Evolutionary conservation across 2,888 invertebrate genomes (phyloP).

Genomic region (Mythimna pallens): DNA sequence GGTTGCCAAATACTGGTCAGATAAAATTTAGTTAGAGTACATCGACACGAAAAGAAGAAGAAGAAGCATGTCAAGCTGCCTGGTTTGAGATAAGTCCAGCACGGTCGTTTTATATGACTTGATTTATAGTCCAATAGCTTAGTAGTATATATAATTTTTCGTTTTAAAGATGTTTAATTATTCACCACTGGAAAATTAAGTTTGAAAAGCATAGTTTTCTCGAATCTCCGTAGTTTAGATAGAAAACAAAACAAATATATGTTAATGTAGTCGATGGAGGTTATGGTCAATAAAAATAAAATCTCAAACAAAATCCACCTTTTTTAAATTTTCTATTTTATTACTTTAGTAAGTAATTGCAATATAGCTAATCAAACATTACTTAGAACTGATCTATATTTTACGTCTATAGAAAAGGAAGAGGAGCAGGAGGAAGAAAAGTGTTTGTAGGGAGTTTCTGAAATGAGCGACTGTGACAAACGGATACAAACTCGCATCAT

Average conservation of each 20-base stretch:
- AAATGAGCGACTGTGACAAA: neutral
- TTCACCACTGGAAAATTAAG: neutral
- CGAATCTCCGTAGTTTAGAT: no score
- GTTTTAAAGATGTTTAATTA: neutral
- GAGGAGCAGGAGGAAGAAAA: neutral
- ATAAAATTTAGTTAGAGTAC: no score
- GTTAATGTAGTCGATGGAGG: no score
- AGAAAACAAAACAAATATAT: no score
- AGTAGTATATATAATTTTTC: neutral
- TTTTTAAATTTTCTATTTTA: no score
- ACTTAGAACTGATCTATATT: neutral
- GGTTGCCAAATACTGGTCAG: no score
- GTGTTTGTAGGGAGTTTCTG: neutral
- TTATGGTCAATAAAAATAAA: no score
- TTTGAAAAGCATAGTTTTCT: neutral
- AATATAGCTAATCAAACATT: neutral
- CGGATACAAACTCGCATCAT: neutral
- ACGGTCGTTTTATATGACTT: neutral
- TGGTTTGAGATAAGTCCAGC: neutral
- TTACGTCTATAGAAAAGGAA: neutral
- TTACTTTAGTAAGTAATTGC: no score
- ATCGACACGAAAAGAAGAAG: no score
- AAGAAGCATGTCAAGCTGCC: neutral
- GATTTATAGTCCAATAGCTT: no score
- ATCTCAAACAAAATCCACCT: no score